These are phyloP conservation scores for Mnemiopsis leidyi DNA, from an alignment of 37 sponge, comb jelly and placozoan species.

Conservation along the genomic window DNA sequence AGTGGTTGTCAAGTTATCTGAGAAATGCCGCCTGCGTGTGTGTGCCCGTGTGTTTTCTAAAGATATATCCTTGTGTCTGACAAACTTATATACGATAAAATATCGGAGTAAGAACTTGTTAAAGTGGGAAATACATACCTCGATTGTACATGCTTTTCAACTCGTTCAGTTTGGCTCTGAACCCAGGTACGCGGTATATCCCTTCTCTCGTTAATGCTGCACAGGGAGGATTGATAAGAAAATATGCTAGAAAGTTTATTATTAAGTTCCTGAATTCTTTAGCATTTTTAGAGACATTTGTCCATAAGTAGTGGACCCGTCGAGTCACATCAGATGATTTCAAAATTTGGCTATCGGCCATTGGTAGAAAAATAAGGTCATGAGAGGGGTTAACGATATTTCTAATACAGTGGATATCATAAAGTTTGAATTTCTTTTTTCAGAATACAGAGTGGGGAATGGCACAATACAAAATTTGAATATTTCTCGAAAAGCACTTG, in stretches of 20 bases:
- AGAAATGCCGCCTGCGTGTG: not conserved
- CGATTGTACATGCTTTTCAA: not conserved
- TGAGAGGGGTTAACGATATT: too few species aligned
- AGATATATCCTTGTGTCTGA: not conserved
- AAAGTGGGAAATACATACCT: conserved; percentile 28
- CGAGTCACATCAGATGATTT: too few species aligned
- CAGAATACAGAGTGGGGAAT: too few species aligned
- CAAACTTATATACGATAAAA: not conserved
- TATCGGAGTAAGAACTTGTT: not conserved
- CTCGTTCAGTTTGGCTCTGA: not conserved
- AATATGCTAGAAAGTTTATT: too few species aligned
- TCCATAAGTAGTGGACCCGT: too few species aligned
- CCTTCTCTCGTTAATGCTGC: conserved; percentile 4
- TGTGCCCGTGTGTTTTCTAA: not conserved
- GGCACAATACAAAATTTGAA: too few species aligned
- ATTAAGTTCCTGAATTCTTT: not conserved
- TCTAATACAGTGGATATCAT: too few species aligned
- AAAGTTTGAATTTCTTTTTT: too few species aligned
- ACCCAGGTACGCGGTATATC: conserved; percentile 33
- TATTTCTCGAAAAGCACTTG: too few species aligned
- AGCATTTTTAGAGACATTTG: too few species aligned
- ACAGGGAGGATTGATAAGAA: not conserved
- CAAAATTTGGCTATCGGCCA: too few species aligned
- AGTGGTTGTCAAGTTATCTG: not conserved
- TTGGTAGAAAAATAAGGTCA: too few species aligned